Percentiles rank a stretch among this genome's conserved stretches.
phyloP scores from a whole-genome alignment of 30 jellyfish, hydroid and myxozoan genomes.

The Rhopilema esculentum region DNA sequence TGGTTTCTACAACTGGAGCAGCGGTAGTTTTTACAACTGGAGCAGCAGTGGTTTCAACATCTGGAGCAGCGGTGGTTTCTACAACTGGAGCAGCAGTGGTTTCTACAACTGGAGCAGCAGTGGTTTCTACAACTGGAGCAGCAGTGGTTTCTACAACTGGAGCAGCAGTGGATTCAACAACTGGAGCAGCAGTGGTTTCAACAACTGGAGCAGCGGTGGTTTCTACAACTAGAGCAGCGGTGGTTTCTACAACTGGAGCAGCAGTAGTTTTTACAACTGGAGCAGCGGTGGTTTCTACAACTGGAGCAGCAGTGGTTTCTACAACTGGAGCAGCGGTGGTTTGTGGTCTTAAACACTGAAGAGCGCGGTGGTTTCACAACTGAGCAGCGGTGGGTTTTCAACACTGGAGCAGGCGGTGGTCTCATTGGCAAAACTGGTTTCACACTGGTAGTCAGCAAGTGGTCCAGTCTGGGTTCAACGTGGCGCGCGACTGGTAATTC shows the following conservation, averaged over 20 bases:
- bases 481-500: conserved; percentile 8
- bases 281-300: conserved; percentile 35
- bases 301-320: conserved; percentile 28
- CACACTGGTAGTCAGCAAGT: conserved; percentile 8
- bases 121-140: conserved; percentile 43
- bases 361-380: no score
- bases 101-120: conserved; percentile 55
- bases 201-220: conserved; percentile 20
- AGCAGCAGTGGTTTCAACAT: conserved; percentile 37
- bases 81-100: conserved; percentile 44
- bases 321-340: conserved; percentile 43
- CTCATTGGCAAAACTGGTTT: conserved; percentile 11
- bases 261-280: conserved; percentile 30
- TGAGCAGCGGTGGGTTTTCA: conserved; percentile 48
- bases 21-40: conserved; percentile 37
- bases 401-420: conserved; percentile 32
- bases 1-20: conserved; percentile 50
- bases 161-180: conserved; percentile 30
- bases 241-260: conserved; percentile 4
- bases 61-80: conserved; percentile 45
- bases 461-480: conserved; percentile 19
- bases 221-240: conserved; percentile 13
- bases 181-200: conserved; percentile 13
- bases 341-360: background rate
- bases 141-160: conserved; percentile 33